phyloP scores from a whole-genome alignment of 1,140 invertebrate species.

The Drosophila bocqueti region DNA sequence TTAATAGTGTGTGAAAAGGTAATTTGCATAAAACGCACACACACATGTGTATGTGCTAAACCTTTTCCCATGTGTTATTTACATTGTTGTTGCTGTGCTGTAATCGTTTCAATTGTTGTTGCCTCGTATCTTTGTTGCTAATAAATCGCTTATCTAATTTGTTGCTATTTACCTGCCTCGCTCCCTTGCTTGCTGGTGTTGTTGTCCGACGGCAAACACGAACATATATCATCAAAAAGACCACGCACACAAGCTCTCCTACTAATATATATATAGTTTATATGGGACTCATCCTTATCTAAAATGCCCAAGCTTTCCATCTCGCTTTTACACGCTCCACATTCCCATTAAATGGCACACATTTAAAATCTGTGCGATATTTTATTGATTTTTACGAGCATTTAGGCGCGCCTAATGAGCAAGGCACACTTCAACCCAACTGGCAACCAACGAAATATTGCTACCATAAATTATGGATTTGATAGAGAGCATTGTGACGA shows the following conservation, averaged over 20 bases:
- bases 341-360: constrained; percentile 47
- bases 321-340: constrained; percentile 27
- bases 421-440: constrained; percentile 18
- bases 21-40: constrained; percentile 34
- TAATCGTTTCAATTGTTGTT: constrained; percentile 36
- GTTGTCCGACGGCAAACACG: constrained; percentile 55
- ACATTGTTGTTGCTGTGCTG: constrained; percentile 40
- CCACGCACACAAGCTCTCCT: constrained; percentile 41
- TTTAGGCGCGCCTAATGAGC: constrained; percentile 50
- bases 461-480: constrained; percentile 58
- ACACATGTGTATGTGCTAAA: neutral
- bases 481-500: constrained; percentile 41
- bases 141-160: constrained; percentile 78
- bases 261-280: neutral
- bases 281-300: constrained; percentile 12
- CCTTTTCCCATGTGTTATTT: constrained; percentile 6
- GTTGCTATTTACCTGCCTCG: constrained; percentile 59
- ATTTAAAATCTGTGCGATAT: constrained; percentile 68
- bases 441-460: constrained; percentile 12
- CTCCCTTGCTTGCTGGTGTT: constrained; percentile 8
- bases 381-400: constrained; percentile 66
- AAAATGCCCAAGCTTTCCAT: constrained; percentile 16
- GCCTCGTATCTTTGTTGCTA: constrained; percentile 51
- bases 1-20: constrained; percentile 41
- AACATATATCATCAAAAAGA: constrained; percentile 42